Conservation (phyloP, 2,888 invertebrate genomes). For the Xestoiulus laeticollis region DNA sequence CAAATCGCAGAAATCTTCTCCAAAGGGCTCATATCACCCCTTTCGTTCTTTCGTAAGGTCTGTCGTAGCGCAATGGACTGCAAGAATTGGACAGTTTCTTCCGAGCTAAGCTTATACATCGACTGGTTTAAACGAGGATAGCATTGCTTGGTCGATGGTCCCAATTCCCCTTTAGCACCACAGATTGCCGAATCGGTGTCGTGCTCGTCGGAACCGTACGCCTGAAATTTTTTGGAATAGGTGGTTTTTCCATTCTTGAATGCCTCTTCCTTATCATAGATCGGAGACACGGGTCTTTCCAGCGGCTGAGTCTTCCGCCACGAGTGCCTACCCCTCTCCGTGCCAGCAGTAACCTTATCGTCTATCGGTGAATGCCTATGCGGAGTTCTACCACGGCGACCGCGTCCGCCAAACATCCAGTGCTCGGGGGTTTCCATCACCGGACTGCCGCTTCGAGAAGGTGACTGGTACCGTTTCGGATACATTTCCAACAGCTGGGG, state of each 20-base stretch:
- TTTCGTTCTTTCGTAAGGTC: slow-evolving; percentile 1
- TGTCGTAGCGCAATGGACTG: slow-evolving; percentile 43
- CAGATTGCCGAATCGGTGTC: neutral
- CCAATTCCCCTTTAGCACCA: neutral
- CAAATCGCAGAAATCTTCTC: slow-evolving; percentile 1
- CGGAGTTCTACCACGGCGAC: slow-evolving; percentile 45
- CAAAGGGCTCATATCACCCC: slow-evolving; percentile 30
- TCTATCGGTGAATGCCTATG: slow-evolving; percentile 3
- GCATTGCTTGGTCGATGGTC: neutral
- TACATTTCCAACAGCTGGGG: slow-evolving; percentile 61
- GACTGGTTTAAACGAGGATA: slow-evolving; percentile 23
- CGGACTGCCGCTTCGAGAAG: slow-evolving; percentile 61
- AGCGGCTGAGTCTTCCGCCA: neutral
- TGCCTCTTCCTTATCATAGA: slow-evolving; percentile 7
- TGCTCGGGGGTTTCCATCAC: slow-evolving; percentile 62
- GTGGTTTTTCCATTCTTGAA: neutral
- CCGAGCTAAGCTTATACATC: slow-evolving; percentile 36
- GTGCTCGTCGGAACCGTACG: neutral
- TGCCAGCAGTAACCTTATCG: neutral
- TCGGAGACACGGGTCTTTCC: slow-evolving; percentile 18
- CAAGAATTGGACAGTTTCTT: slow-evolving; percentile 52
- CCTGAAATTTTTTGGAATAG: neutral
- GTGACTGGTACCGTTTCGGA: slow-evolving; percentile 62
- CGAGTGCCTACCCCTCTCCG: slow-evolving; percentile 50
- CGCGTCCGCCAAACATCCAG: slow-evolving; percentile 59